Evolutionary conservation across 2,113 vertebrate species (phyloP).

Genomic region (Lontra canadensis): DNA sequence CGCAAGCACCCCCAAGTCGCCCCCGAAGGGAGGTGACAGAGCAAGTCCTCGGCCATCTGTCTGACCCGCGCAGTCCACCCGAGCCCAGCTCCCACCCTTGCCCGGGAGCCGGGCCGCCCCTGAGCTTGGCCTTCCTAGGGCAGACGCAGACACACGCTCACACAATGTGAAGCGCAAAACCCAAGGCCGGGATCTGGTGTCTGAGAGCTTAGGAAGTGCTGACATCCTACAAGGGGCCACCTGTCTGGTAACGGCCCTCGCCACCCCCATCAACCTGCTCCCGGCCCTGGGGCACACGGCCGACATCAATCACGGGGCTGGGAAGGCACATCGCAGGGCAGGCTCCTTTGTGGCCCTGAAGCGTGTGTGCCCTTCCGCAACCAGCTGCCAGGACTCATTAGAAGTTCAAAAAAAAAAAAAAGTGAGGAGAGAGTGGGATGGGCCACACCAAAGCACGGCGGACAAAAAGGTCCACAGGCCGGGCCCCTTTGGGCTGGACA

Average conservation of each 20-base stretch:
- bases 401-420: conserved; percentile 72
- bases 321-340: conserved; percentile 76
- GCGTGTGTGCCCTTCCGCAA: conserved; percentile 78
- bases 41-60: not conserved
- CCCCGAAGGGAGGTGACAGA: accelerated
- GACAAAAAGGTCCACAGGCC: conserved; percentile 80
- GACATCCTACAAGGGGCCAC: accelerated
- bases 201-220: not conserved
- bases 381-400: conserved; percentile 84
- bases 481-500: conserved; percentile 79
- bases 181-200: not conserved
- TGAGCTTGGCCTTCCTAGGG: not conserved
- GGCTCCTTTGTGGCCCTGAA: conserved; percentile 79
- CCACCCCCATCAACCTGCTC: conserved; percentile 56
- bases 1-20: accelerated
- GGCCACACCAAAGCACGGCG: conserved; percentile 75
- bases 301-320: conserved; percentile 79
- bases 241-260: not conserved
- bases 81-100: not conserved
- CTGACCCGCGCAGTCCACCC: accelerated
- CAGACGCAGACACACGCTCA: accelerated
- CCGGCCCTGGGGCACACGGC: conserved; percentile 56
- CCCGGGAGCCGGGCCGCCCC: not conserved
- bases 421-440: conserved; percentile 40
- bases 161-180: too few relatives aligned